Conservation (phyloP, 2,113 vertebrate species). For the Rhadina sibilatrix region DNA sequence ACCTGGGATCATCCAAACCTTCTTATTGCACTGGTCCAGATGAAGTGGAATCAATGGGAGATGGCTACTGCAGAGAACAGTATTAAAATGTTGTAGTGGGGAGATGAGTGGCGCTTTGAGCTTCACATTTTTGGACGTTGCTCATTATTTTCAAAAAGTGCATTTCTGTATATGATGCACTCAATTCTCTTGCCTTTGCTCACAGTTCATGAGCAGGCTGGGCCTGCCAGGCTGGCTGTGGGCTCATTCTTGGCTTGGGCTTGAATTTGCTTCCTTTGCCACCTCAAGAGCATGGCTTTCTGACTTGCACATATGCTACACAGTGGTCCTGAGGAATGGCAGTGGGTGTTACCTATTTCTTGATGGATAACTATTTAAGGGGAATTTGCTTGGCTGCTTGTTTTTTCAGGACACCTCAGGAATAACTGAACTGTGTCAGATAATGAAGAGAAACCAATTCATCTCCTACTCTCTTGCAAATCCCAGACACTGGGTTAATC, state of each 20-base stretch:
- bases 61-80: not conserved
- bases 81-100: not conserved
- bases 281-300: not conserved
- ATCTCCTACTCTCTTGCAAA: constrained; percentile 36
- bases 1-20: not conserved
- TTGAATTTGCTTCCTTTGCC: not conserved
- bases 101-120: not conserved
- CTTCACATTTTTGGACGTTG: not conserved
- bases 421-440: not conserved
- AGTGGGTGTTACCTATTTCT: not conserved
- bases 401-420: not conserved
- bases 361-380: not conserved
- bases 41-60: not conserved
- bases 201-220: not conserved
- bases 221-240: not conserved
- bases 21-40: not conserved
- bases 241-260: not conserved
- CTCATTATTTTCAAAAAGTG: not conserved
- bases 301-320: fast-evolving
- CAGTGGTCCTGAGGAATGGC: not conserved
- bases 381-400: not conserved
- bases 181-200: not conserved
- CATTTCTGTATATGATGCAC: not conserved
- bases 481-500: constrained; percentile 47
- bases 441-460: constrained; percentile 51